Conservation (phyloP, 1,140 invertebrate genomes). For the Cydia amplana region DNA sequence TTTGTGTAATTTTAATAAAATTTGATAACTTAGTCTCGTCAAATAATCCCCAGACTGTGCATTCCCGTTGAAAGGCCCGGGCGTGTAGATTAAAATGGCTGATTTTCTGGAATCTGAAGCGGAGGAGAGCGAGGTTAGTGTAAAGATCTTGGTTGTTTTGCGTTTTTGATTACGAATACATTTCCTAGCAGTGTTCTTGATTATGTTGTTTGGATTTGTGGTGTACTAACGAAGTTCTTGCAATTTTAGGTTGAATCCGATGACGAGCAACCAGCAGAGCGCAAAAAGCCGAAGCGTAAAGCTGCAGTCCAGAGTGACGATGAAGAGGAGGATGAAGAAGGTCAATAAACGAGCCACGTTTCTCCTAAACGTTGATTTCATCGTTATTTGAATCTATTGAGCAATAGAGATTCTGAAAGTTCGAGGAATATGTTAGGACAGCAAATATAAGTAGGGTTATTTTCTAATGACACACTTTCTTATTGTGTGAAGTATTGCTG, state of each 20-base stretch:
- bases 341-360: constrained; percentile 46
- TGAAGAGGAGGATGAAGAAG: constrained; percentile 81
- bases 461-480: constrained; percentile 27
- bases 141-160: constrained; percentile 46
- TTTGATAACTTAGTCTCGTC: not conserved
- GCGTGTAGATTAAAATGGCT: constrained; percentile 80
- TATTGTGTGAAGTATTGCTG: not conserved
- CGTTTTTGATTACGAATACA: constrained; percentile 50
- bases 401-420: not conserved
- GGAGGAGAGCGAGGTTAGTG: constrained; percentile 89
- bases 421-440: not conserved
- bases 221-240: not conserved
- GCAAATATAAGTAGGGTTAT: constrained; percentile 1
- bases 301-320: constrained; percentile 77
- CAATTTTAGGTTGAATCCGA: constrained; percentile 72
- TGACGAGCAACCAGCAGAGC: constrained; percentile 66
- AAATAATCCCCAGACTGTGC: not conserved
- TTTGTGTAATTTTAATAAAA: constrained; percentile 5
- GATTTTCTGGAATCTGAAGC: constrained; percentile 91
- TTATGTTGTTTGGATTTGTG: constrained; percentile 18
- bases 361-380: not conserved
- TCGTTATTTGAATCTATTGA: not conserved
- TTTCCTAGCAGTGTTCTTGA: constrained; percentile 33
- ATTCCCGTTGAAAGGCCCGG: not conserved
- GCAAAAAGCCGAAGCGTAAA: constrained; percentile 77